phyloP scores from a whole-genome alignment of 2,797 vertebrate genomes.

The Tangara arthus region DNA sequence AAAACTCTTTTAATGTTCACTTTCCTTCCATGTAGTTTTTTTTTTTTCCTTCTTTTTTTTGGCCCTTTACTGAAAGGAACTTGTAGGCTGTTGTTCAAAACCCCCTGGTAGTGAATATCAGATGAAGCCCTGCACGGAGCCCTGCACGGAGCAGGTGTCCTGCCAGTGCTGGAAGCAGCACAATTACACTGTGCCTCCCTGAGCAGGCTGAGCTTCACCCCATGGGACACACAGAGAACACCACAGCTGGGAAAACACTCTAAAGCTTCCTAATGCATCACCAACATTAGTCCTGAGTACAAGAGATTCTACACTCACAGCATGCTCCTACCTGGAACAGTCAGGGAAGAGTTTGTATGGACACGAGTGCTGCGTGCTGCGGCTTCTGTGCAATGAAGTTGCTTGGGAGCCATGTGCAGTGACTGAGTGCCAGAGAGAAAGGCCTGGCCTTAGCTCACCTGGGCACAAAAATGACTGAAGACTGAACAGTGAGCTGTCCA shows the following conservation, averaged over 20 bases:
- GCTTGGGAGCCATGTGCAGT: not conserved
- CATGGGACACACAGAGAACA: not conserved
- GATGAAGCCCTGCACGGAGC: fast-evolving
- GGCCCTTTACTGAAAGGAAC: not conserved
- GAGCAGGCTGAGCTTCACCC: not conserved
- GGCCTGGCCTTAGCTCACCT: not conserved
- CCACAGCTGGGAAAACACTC: not conserved
- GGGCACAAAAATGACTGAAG: not conserved
- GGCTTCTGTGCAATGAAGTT: not conserved
- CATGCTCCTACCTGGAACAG: not conserved
- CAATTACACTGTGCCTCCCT: not conserved
- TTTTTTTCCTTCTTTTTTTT: not conserved
- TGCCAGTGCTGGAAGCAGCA: not conserved
- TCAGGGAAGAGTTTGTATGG: not conserved
- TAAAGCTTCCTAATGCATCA: not conserved
- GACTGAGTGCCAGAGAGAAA: fast-evolving
- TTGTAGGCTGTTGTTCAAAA: not conserved
- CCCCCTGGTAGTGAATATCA: fast-evolving
- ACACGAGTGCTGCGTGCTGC: fast-evolving
- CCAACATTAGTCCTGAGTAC: not conserved
- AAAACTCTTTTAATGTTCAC: not conserved
- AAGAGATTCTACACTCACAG: too few species aligned
- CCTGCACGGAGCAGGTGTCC: not conserved
- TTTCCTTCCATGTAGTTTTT: not conserved
- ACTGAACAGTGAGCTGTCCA: not conserved